Base-by-base conservation (phyloP, 2,797 vertebrate species). In the Nannoperca australis region DNA sequence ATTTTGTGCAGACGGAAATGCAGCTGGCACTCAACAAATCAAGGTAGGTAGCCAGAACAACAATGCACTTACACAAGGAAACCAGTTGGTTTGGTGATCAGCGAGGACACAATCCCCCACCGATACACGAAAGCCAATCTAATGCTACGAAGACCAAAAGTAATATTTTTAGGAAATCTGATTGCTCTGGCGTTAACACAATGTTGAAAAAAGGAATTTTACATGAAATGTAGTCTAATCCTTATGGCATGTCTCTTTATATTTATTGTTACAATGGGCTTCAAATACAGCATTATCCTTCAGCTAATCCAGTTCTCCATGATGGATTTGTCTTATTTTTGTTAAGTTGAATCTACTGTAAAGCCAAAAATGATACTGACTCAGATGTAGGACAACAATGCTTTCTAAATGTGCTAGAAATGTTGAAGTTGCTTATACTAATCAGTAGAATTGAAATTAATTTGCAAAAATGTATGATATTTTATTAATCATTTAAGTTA, bases 21-120 rank as follows among this genome's bases (percentile, higher is more conserved):
- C 76, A 89, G 77, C 90, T 79, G 84, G 82, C 71, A 78, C 61
- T 84, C 64, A 63, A 84, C 83, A 93, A 94, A 93, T 85, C 49
- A 73, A 65, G 88, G 93, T 91, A 90, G 63, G 73, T 27, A 80
- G 72, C 70, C 73, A 38, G 72, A 76, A 89, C 72, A 79, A 81
- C 71, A 76, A 70, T 15, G 44, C 32, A 49, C 54, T 90, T 70
- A 73, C 60, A 67, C 59, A 44, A 81, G 18, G 67, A 84, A 92
- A 88, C 42, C 72, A 9, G 67, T 86, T 79, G 86, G 70, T 83
- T 83, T 49, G 9, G 59, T 73, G 78, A 90, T 81, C 67, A 67
- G 71, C 32, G 6, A 70, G 38, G 88, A 90, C 86, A 83, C 74
- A 45, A 64, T 70, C 70, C 70, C 45, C 55, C 50, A 59, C 72